Conservation (phyloP, 2,797 vertebrate genomes). For the Chloroceryle amazona region DNA sequence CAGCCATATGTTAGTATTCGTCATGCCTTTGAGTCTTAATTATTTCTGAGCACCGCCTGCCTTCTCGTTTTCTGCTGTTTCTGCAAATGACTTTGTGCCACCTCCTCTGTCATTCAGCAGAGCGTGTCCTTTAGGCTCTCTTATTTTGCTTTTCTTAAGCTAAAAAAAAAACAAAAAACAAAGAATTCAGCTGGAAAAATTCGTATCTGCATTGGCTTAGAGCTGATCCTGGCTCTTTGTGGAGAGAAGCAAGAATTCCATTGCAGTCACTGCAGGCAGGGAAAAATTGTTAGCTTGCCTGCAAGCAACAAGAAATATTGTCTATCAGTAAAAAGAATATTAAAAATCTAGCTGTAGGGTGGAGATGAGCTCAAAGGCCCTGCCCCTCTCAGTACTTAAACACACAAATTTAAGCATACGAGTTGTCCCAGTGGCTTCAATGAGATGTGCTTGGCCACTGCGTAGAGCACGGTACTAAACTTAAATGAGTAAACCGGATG, state of each 20-base stretch:
- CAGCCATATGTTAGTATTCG: neutral
- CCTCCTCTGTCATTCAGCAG: neutral
- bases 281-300: neutral
- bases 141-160: neutral
- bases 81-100: neutral
- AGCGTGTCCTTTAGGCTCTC: neutral
- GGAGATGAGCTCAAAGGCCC: neutral
- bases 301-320: neutral
- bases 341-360: neutral
- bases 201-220: slow-evolving; percentile 4
- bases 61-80: neutral
- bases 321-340: neutral
- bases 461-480: neutral
- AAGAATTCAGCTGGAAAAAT: slow-evolving; percentile 18
- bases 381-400: neutral
- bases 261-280: neutral
- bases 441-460: neutral
- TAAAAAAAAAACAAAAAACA: neutral
- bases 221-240: slow-evolving; percentile 11
- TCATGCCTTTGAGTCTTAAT: neutral
- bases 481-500: neutral
- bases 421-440: neutral
- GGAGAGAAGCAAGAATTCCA: slow-evolving; percentile 18
- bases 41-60: neutral
- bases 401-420: neutral